phyloP scores from a whole-genome alignment of 2,113 vertebrate species.

The Megalops atlanticus region DNA sequence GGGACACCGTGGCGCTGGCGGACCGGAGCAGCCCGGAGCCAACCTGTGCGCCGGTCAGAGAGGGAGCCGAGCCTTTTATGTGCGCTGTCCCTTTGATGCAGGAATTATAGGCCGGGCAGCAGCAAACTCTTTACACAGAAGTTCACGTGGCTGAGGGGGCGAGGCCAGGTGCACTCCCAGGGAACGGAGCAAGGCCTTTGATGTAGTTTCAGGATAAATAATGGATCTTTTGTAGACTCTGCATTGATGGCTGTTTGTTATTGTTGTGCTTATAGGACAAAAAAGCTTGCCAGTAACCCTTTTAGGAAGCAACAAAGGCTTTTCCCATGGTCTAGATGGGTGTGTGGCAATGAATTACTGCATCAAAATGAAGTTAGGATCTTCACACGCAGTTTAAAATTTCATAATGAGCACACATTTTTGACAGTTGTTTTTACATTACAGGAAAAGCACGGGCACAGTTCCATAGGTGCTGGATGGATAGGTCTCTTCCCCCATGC shows the following conservation, averaged over 20 bases:
- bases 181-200: slow-evolving; percentile 49
- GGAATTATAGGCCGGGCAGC: slow-evolving; percentile 55
- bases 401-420: neutral
- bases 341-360: neutral
- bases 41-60: neutral
- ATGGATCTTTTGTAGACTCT: slow-evolving; percentile 16
- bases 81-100: slow-evolving; percentile 53
- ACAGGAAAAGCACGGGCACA: neutral
- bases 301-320: neutral
- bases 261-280: neutral
- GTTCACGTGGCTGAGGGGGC: neutral
- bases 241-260: neutral
- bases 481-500: neutral
- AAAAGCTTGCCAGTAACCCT: neutral
- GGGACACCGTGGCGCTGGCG: neutral
- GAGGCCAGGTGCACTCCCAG: slow-evolving; percentile 57
- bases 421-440: neutral
- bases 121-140: slow-evolving; percentile 19
- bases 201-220: slow-evolving; percentile 54
- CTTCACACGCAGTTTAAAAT: neutral
- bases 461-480: neutral
- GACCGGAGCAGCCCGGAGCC: neutral
- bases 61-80: neutral
- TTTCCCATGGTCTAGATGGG: neutral
- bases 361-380: neutral